Evolutionary conservation across 37 sponge, comb jelly and placozoan species (phyloP), one percentile per base, ranked within the genome.

Genomic region (Crambe crambe): DNA sequence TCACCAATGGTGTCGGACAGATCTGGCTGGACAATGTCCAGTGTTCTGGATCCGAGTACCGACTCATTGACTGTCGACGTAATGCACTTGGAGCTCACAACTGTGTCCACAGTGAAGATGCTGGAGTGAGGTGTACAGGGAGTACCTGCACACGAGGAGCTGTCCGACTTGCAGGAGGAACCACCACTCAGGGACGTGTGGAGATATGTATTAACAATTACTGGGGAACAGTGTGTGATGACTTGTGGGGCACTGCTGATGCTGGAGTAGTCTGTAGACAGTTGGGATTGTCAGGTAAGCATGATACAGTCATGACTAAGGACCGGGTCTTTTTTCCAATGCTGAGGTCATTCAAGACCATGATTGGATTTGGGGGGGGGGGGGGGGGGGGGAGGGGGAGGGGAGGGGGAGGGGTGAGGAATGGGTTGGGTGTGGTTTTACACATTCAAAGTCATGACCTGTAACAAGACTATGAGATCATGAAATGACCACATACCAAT

Each of bases 21-120:
- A 68, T 68, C 68, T 68, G 68, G 68, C 21, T 68, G 37, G 68
- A 68, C 20, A 34, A 68, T 35, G 68, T 68, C 27, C 35, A 68
- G 37, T 68, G 68, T 68, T 6, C 4, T 37, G 68, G 68, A 68
- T 32, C 68, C 31, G 68, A 68, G 27, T 32, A 4, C 37, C 15
- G 37, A 35, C 68, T 68, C 37, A 35, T 68, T 68, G 37, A 34
- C 68, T 68, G 68, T 68, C 35, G 4, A 32, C 37, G 37, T 68
- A 68, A 68, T 34, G 29, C 37, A 15, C 35, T 68, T 30, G 68
- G 68, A 21, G 21, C 4, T 20, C 68, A 68, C 37, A 34, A 68
- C 68, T 68, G 68, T 34, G 37, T 4, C 37, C 68, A 68, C 31
- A 35, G 15, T 68, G 68, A 68, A 35, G 68, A 68, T 68, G 68